A percentile compares a stretch with the other conserved stretches of the same genome.
Evolutionary conservation across 1,140 invertebrate genomes (phyloP).

Genomic region (Diachasmimorpha longicaudata): DNA sequence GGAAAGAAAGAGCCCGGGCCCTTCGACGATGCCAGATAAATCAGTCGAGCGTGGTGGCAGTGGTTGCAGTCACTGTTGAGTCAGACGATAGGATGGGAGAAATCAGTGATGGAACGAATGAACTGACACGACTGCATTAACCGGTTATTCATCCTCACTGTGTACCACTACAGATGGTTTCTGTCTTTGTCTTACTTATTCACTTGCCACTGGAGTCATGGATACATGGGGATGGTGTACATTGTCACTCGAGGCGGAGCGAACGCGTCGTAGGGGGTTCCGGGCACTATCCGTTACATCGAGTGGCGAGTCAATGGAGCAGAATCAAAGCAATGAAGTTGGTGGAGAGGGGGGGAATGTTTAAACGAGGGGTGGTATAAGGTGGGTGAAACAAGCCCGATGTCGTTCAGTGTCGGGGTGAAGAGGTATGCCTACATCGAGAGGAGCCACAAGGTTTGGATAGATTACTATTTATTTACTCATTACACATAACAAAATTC

Average conservation of each 20-base stretch:
- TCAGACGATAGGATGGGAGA: background rate
- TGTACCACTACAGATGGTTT: background rate
- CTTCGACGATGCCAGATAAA: constrained; percentile 6
- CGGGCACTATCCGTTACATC: background rate
- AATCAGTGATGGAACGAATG: background rate
- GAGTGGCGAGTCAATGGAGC: background rate
- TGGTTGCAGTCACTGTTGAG: constrained; percentile 13
- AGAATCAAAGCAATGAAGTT: background rate
- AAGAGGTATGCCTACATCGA: background rate
- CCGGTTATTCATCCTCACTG: background rate
- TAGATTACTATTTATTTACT: background rate
- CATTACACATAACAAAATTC: too few relatives aligned
- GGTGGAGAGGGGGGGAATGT: background rate
- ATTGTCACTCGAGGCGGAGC: background rate
- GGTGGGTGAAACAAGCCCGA: background rate
- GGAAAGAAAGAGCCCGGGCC: background rate
- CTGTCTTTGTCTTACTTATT: background rate
- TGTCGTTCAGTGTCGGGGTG: background rate
- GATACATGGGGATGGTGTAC: background rate
- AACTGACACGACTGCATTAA: background rate
- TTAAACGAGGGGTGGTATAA: background rate
- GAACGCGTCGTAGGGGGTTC: background rate
- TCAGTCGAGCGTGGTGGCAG: constrained; percentile 12
- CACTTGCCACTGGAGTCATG: background rate
- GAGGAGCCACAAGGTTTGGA: background rate